These are phyloP conservation scores for Tetheella fluctuosa DNA, from an alignment of 2,888 invertebrate species.

Conservation along the genomic window DNA sequence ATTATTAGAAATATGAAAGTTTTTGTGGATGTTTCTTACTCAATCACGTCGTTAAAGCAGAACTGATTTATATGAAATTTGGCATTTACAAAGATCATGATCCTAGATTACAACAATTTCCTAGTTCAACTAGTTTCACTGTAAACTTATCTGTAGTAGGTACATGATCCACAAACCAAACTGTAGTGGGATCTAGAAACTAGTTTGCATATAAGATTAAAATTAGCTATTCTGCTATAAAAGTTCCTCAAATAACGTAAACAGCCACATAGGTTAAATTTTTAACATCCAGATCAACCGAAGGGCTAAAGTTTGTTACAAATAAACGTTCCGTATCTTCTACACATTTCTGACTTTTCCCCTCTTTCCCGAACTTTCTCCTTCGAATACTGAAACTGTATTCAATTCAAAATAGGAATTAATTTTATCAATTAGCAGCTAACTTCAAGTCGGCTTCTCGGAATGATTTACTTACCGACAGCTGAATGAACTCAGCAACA, in stretches of 20 bases:
- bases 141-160: no score
- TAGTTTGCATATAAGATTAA: no score
- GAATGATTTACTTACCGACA: neutral
- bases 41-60: no score
- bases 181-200: no score
- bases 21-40: no score
- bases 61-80: no score
- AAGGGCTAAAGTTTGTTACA: neutral
- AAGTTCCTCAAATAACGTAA: neutral
- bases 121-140: no score
- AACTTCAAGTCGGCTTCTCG: conserved; percentile 4
- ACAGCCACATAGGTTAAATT: neutral
- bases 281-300: neutral
- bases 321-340: neutral
- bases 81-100: no score
- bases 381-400: neutral
- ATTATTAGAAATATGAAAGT: no score
- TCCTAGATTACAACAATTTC: no score
- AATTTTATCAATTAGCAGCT: conserved; percentile 14
- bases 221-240: neutral
- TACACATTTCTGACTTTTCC: neutral
- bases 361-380: neutral
- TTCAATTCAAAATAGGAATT: conserved; percentile 12
- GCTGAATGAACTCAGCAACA: conserved; percentile 6
- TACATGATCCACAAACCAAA: no score